Percentiles rank a stretch among this genome's conserved stretches.
These are phyloP conservation scores for Stenoptilia bipunctidactyla DNA, from an alignment of 2,888 invertebrate genomes.

Conservation along the genomic window DNA sequence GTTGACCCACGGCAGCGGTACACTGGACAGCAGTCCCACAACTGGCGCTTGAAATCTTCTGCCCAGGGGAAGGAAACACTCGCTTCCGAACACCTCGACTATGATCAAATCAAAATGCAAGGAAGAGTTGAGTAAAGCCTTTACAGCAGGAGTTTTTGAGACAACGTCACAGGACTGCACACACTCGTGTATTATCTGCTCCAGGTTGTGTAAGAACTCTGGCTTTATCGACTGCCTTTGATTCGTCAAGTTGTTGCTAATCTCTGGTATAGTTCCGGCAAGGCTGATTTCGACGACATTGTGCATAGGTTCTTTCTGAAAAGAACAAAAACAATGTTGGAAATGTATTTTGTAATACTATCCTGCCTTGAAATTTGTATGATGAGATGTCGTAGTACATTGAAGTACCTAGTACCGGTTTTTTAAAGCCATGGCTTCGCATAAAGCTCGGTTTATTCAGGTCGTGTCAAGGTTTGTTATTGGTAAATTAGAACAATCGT, in stretches of 20 bases:
- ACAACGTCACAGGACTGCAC: constrained; percentile 55
- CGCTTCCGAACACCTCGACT: constrained; percentile 67
- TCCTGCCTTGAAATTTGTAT: too few species aligned
- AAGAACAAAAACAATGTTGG: constrained; percentile 20
- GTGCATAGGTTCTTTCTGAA: constrained; percentile 50
- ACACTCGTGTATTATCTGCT: constrained; percentile 58
- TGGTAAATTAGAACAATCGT: too few species aligned
- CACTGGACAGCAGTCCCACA: constrained; percentile 63
- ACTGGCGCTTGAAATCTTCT: constrained; percentile 64
- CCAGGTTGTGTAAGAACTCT: constrained; percentile 46
- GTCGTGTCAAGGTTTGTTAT: too few species aligned
- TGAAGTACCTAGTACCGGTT: too few species aligned
- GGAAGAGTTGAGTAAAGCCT: constrained; percentile 42
- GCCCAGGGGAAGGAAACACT: constrained; percentile 70
- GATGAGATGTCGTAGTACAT: too few species aligned
- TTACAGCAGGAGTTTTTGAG: constrained; percentile 43
- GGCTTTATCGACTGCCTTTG: constrained; percentile 43
- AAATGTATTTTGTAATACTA: constrained; percentile 2
- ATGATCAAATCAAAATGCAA: constrained; percentile 49
- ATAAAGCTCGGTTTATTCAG: too few species aligned
- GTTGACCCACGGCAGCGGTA: constrained; percentile 68
- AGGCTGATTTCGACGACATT: constrained; percentile 57
- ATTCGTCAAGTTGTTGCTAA: constrained; percentile 48
- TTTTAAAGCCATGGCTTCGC: too few species aligned
- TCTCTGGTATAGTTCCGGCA: constrained; percentile 59